Conservation (phyloP, 2,797 vertebrate species). For the Centroberyx gerrardi region DNA sequence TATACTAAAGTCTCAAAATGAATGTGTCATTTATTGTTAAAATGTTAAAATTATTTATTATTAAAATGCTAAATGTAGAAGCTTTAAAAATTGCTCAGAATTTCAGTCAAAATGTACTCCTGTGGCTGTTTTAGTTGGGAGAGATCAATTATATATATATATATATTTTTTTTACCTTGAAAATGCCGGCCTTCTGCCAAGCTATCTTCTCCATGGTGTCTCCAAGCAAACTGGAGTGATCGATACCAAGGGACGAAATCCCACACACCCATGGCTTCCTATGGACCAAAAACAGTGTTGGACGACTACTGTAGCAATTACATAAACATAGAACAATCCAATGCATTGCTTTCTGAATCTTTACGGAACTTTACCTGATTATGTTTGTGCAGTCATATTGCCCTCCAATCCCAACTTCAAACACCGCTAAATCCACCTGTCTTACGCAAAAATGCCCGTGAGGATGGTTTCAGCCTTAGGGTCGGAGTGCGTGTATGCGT, state of each 20-base stretch:
- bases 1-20: too few relatives aligned
- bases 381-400: constrained; percentile 93
- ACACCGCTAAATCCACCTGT: constrained; percentile 90
- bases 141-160: too few relatives aligned
- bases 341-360: neutral
- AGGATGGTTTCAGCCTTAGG: neutral
- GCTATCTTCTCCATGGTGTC: constrained; percentile 92
- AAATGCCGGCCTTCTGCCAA: constrained; percentile 94
- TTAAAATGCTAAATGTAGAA: too few relatives aligned
- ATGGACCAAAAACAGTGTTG: neutral
- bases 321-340: neutral
- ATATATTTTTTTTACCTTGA: constrained; percentile 89
- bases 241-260: constrained; percentile 88
- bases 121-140: neutral
- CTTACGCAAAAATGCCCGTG: neutral
- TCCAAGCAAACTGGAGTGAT: constrained; percentile 91
- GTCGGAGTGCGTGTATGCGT: neutral
- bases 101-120: too few relatives aligned
- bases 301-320: neutral
- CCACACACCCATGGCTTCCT: constrained; percentile 90
- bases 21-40: too few relatives aligned
- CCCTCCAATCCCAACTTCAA: constrained; percentile 92
- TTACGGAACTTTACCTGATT: constrained; percentile 81
- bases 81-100: too few relatives aligned
- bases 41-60: too few relatives aligned